phyloP scores from a whole-genome alignment of 2,888 invertebrate genomes.

The Mythimna pallens region DNA sequence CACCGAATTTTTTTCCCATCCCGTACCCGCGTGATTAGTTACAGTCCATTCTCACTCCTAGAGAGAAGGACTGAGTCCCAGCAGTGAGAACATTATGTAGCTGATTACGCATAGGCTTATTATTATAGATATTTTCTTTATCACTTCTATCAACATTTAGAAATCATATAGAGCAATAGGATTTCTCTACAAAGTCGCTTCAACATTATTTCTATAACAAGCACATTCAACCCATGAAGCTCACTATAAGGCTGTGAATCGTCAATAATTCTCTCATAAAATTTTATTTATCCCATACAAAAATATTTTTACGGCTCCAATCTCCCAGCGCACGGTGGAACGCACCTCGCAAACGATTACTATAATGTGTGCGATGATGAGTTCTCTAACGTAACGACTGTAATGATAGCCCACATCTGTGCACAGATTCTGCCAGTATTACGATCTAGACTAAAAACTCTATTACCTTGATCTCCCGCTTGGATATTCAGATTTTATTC shows the following conservation, averaged over 20 bases:
- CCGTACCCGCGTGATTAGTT: no score
- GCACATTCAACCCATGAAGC: background rate
- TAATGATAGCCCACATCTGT: conserved; percentile 83
- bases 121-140: no score
- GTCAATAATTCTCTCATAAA: conserved; percentile 33
- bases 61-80: no score
- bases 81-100: no score
- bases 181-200: no score
- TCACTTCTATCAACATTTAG: no score
- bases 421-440: conserved; percentile 65
- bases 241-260: conserved; percentile 9
- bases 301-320: conserved; percentile 34
- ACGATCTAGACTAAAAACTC: conserved; percentile 55
- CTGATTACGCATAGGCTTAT: no score
- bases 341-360: conserved; percentile 75
- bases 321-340: conserved; percentile 61
- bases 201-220: background rate
- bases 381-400: conserved; percentile 84
- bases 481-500: conserved; percentile 54
- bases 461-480: conserved; percentile 31
- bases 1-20: no score
- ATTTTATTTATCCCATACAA: conserved; percentile 46
- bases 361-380: conserved; percentile 83
- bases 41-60: no score
- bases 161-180: no score